phyloP scores from a whole-genome alignment of 2,888 invertebrate genomes.

The Drosophila parthenogenetica region DNA sequence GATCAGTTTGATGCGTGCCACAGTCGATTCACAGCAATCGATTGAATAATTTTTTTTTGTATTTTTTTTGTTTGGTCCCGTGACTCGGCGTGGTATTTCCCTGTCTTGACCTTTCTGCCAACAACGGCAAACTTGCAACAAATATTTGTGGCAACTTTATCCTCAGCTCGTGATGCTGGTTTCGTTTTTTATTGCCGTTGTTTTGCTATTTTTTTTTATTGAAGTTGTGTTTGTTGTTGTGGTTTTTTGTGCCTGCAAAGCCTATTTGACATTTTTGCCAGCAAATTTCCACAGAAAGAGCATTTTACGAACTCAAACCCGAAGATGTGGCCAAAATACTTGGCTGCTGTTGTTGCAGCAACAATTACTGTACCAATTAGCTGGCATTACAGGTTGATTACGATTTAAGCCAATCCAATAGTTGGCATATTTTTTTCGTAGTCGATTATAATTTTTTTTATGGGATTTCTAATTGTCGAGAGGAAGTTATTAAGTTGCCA shows the following conservation, averaged over 20 bases:
- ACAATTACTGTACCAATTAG: slow-evolving; percentile 77
- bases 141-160: slow-evolving; percentile 74
- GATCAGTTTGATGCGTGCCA: slow-evolving; percentile 59
- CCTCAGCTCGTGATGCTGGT: slow-evolving; percentile 77
- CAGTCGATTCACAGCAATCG: slow-evolving; percentile 10
- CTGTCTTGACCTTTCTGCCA: slow-evolving; percentile 52
- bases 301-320: slow-evolving; percentile 52
- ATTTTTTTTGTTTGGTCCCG: slow-evolving; percentile 15
- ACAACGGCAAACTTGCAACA: slow-evolving; percentile 42
- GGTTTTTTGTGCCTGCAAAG: slow-evolving; percentile 53
- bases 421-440: slow-evolving; percentile 52
- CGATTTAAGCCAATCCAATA: slow-evolving; percentile 48
- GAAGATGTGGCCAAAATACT: slow-evolving; percentile 40
- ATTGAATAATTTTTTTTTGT: slow-evolving; percentile 20
- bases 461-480: slow-evolving; percentile 36
- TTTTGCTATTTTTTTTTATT: slow-evolving; percentile 21
- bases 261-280: slow-evolving; percentile 77
- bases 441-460: slow-evolving; percentile 7
- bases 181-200: slow-evolving; percentile 57
- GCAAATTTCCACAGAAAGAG: slow-evolving; percentile 73
- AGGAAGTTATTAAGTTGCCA: slow-evolving; percentile 68
- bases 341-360: slow-evolving; percentile 46
- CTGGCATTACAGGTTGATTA: slow-evolving; percentile 81
- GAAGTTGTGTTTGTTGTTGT: neutral
- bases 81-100: slow-evolving; percentile 28